These are phyloP conservation scores for Chalcosyrphus nemorum DNA, from an alignment of 2,888 invertebrate genomes.

Conservation along the genomic window DNA sequence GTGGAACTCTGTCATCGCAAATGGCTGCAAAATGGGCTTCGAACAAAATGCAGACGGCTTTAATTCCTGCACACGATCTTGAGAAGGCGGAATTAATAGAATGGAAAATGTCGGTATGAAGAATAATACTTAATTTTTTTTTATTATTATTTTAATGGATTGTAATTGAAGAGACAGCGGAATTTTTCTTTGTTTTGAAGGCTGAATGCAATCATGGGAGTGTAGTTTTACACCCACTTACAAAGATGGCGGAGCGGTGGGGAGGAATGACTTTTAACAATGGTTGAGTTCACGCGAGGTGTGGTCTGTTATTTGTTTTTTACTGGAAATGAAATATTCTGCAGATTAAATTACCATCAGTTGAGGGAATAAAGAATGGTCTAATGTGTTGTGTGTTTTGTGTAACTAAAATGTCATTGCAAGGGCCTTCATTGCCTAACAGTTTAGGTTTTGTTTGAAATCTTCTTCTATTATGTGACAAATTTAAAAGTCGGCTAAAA, in stretches of 20 bases:
- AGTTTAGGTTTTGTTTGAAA: no score
- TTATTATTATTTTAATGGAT: slow-evolving; percentile 41
- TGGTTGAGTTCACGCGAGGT: slow-evolving; percentile 8
- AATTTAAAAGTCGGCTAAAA: no score
- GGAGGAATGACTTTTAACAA: background rate
- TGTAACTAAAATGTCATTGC: background rate
- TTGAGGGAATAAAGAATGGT: background rate
- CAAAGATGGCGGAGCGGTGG: no score
- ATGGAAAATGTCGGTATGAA: slow-evolving; percentile 13
- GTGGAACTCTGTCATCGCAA: no score
- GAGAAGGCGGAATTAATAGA: slow-evolving; percentile 11
- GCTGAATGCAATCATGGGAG: slow-evolving; percentile 26
- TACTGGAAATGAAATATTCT: background rate
- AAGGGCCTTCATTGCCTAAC: no score
- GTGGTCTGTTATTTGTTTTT: background rate
- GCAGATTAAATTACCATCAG: background rate
- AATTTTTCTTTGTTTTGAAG: slow-evolving; percentile 54
- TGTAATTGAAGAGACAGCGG: slow-evolving; percentile 50
- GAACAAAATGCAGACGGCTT: background rate
- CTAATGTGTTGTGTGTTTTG: background rate
- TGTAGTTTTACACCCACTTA: slow-evolving; percentile 21
- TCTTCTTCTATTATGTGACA: no score
- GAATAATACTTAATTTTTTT: no score
- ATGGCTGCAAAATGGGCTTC: no score
- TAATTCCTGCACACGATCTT: slow-evolving; percentile 1